phyloP scores from a whole-genome alignment of 2,113 vertebrate species.

The Gobiocypris rarus region DNA sequence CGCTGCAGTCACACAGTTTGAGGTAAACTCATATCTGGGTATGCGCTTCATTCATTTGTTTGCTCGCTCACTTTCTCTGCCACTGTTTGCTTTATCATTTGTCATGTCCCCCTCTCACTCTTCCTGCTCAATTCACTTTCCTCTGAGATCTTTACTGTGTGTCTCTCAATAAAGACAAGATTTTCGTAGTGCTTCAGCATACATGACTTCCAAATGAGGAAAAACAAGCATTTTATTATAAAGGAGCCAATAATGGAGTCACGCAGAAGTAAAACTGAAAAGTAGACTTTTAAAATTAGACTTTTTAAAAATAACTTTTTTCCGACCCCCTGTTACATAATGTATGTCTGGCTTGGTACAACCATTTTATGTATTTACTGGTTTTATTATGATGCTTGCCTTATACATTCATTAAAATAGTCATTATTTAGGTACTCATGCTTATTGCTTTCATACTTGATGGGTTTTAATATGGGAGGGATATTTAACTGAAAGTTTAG shows the following conservation, averaged over 20 bases:
- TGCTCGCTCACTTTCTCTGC: background rate
- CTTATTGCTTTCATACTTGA: background rate
- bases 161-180: background rate
- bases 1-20: constrained; percentile 98
- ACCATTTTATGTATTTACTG: background rate
- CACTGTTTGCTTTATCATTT: constrained; percentile 8
- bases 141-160: constrained; percentile 2
- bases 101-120: background rate
- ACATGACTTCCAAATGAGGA: background rate
- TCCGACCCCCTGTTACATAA: background rate
- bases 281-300: background rate
- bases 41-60: background rate
- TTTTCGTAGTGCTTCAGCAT: background rate
- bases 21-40: constrained; percentile 76
- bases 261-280: background rate
- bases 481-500: constrained; percentile 19
- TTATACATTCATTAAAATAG: background rate
- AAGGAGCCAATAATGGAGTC: background rate
- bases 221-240: background rate
- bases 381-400: background rate
- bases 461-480: background rate
- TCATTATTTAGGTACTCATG: background rate
- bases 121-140: background rate
- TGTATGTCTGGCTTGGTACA: background rate
- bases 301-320: background rate